A percentile compares a stretch with the other conserved stretches of the same genome.
Conservation (phyloP, 1,140 invertebrate species). For the Drosophila santomea region DNA sequence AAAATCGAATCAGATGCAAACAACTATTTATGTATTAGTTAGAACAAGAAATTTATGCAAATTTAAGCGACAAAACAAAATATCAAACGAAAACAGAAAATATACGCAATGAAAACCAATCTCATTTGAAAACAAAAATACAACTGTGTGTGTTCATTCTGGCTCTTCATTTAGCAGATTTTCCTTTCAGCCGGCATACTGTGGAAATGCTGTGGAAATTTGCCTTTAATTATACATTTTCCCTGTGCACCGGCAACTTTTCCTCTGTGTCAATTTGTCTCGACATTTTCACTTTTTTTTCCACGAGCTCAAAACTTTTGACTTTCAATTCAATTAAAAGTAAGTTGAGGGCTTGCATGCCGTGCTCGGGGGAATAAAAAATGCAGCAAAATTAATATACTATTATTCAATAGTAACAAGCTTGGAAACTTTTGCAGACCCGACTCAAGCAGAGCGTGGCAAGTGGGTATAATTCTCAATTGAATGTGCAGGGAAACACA, state of each 20-base stretch:
- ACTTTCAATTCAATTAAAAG: conserved; percentile 55
- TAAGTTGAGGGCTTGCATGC: conserved; percentile 31
- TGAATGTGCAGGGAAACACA: conserved; percentile 27
- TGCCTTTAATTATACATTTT: conserved; percentile 52
- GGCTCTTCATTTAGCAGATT: conserved; percentile 16
- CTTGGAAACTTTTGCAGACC: conserved; percentile 43
- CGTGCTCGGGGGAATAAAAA: conserved; percentile 20
- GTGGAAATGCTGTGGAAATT: conserved; percentile 17
- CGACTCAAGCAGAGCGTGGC: conserved; percentile 44
- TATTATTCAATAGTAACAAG: conserved; percentile 57
- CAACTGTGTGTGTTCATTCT: conserved; percentile 29
- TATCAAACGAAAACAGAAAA: conserved; percentile 64
- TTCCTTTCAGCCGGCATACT: conserved; percentile 11
- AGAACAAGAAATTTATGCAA: conserved; percentile 73
- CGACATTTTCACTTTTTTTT: conserved; percentile 46
- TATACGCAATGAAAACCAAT: conserved; percentile 48
- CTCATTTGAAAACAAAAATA: conserved; percentile 48
- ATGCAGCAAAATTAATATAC: conserved; percentile 46
- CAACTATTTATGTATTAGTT: conserved; percentile 77
- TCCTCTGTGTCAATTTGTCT: conserved; percentile 45
- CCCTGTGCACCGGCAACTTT: conserved; percentile 34
- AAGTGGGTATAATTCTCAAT: conserved; percentile 37
- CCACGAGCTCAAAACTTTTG: conserved; percentile 40
- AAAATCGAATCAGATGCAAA: conserved; percentile 55
- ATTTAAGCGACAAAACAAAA: conserved; percentile 54